phyloP scores from a whole-genome alignment of 2,797 vertebrate genomes.

The Brotula barbata region DNA sequence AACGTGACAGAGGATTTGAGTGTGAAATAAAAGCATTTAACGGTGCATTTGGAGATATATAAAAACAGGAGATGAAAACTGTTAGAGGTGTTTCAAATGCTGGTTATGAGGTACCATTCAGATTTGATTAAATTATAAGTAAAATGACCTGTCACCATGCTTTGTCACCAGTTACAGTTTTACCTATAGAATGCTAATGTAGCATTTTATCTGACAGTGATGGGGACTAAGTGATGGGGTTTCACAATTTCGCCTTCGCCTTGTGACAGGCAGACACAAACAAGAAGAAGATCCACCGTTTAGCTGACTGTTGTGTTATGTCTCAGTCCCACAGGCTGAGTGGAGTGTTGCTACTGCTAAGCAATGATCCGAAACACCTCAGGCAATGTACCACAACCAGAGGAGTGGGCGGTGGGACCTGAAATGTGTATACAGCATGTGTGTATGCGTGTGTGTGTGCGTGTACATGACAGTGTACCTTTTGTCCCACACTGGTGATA shows the following conservation, averaged over 20 bases:
- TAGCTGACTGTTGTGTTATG: constrained; percentile 70
- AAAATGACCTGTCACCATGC: no score
- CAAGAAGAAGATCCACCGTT: constrained; percentile 45
- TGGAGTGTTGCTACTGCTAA: constrained; percentile 50
- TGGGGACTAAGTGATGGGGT: constrained; percentile 44
- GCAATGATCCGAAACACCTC: constrained; percentile 71
- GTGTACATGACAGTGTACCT: constrained; percentile 33
- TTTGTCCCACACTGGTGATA: constrained; percentile 54
- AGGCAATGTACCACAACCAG: constrained; percentile 42
- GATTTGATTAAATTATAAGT: not conserved
- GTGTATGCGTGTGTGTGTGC: constrained; percentile 15
- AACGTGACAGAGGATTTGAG: constrained; percentile 25
- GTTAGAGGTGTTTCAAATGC: constrained; percentile 14
- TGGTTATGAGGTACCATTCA: constrained; percentile 37
- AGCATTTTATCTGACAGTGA: constrained; percentile 50
- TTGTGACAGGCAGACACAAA: constrained; percentile 67
- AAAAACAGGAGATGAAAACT: constrained; percentile 1
- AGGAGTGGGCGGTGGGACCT: constrained; percentile 21
- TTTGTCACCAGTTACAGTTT: no score
- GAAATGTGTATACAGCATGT: not conserved
- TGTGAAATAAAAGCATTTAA: constrained; percentile 4
- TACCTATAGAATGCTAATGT: no score
- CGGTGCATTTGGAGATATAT: constrained; percentile 2
- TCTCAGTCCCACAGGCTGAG: constrained; percentile 66
- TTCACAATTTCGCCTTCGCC: constrained; percentile 39